phyloP scores from a whole-genome alignment of 2,888 invertebrate species.

The Chrysina gloriosa region DNA sequence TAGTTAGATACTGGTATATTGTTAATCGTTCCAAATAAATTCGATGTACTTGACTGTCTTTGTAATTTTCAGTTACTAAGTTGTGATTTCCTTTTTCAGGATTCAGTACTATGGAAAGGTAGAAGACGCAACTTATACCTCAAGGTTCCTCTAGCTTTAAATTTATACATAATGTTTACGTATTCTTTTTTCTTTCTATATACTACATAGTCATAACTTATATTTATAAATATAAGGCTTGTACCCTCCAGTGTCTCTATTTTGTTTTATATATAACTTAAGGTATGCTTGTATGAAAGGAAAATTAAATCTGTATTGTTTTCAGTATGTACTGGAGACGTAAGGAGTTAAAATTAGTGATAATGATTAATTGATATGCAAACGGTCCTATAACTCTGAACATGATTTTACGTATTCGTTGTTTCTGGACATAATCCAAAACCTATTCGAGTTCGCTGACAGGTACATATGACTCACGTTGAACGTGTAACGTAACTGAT shows the following conservation, averaged over 20 bases:
- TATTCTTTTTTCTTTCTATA: background rate
- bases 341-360: slow-evolving; percentile 28
- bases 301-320: slow-evolving; percentile 24
- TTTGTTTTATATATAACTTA: slow-evolving; percentile 1
- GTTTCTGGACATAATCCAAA: slow-evolving; percentile 23
- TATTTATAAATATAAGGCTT: slow-evolving; percentile 22
- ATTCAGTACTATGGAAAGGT: slow-evolving; percentile 11
- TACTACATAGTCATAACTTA: background rate
- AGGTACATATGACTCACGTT: slow-evolving; percentile 39
- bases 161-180: slow-evolving; percentile 17
- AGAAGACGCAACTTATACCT: background rate
- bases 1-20: slow-evolving; percentile 9
- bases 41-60: background rate
- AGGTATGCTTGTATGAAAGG: background rate
- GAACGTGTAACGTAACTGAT: background rate
- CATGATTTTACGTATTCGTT: slow-evolving; percentile 12
- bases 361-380: slow-evolving; percentile 27
- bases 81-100: slow-evolving; percentile 1
- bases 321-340: background rate
- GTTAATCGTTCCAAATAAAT: slow-evolving; percentile 35
- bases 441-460: slow-evolving; percentile 21
- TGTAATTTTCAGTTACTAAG: background rate
- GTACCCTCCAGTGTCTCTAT: slow-evolving; percentile 16
- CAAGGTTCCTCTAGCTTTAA: slow-evolving; percentile 5
- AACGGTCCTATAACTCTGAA: background rate